Evolutionary conservation across 2,888 invertebrate genomes (phyloP), one percentile per base, ranked within the genome.

Genomic region (Cephus rjabovi): DNA sequence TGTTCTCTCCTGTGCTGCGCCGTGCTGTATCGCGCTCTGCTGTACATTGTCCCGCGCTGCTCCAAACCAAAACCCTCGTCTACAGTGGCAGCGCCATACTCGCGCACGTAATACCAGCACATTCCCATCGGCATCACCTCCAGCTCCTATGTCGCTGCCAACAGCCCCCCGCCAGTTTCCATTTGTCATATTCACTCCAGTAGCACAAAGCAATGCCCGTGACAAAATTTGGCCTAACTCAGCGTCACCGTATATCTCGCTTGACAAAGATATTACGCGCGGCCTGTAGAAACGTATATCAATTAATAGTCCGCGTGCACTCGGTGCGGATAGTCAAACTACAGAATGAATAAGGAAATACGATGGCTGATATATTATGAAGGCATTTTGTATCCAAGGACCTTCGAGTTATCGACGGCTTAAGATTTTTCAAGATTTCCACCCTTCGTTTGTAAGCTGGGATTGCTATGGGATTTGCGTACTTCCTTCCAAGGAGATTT

Each of bases 381-480:
- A 40, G 40, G 23, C 15, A 23, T 40, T 40, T 40, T 40, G 15
- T 40, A 23, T 40, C 23, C 23, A 23, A 40, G 40, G 40, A 23
- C 40, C 40, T 40, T 40, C 40, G 15, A 40, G 40, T 40, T 40
- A 40, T 40, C 40, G 40, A 40, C 23, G 40, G 23, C 40, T 40
- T 40, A 40, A 83, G 87, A 88, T 88, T 75, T 87, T 87, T 86
- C 84, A 79, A 84, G 85, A 86, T 87, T 88, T 85, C 85, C 83
- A 81, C 86, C 84, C 84, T 85, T 81, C 85, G 84, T 76, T 81
- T 83, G 83, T 86, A 89, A 89, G 85, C 86, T 83, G 76, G 86
- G 71, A 71, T 71, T 71, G 71, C 71, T 33, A 33, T 33, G 71
- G 71, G 88, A 87, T 89, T 89, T 87, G 80, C 86, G 86, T 87